A percentile compares a stretch with the other conserved stretches of the same genome.
Conservation (phyloP, 2,113 vertebrate genomes). For the Microtus oregoni region DNA sequence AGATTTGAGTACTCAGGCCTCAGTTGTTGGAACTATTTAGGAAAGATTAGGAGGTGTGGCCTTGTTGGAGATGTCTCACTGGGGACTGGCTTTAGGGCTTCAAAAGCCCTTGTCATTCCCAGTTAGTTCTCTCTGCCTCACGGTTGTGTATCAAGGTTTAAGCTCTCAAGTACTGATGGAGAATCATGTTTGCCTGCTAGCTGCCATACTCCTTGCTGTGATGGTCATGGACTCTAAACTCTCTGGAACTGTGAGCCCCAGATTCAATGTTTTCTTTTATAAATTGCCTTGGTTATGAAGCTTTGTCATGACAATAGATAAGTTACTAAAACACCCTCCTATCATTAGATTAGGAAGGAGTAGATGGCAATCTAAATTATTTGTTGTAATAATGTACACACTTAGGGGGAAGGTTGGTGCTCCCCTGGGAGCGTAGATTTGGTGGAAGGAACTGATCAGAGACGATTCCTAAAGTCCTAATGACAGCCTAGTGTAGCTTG, state of each 20-base stretch:
- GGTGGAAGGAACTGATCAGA: not conserved
- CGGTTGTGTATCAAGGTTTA: no score
- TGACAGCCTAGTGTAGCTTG: not conserved
- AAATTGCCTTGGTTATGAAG: not conserved
- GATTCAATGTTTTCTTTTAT: not conserved
- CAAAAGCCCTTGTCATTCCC: not conserved
- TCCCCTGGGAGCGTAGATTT: not conserved
- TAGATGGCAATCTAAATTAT: slow-evolving; percentile 8
- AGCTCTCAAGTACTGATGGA: not conserved
- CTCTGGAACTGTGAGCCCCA: not conserved
- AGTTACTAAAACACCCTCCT: not conserved
- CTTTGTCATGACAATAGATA: not conserved
- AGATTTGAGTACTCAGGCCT: not conserved
- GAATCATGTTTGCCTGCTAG: not conserved
- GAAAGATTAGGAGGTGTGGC: not conserved
- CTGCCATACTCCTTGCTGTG: not conserved
- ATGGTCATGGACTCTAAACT: no score
- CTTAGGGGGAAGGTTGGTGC: not conserved
- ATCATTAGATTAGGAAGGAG: slow-evolving; percentile 3
- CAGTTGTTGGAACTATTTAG: not conserved
- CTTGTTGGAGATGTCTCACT: not conserved
- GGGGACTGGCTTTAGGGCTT: not conserved
- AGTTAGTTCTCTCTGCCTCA: not conserved
- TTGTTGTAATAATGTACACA: not conserved
- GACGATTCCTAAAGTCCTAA: not conserved